Evolutionary conservation across 2,797 vertebrate species (phyloP).

Genomic region (Zenarchopterus dispar): DNA sequence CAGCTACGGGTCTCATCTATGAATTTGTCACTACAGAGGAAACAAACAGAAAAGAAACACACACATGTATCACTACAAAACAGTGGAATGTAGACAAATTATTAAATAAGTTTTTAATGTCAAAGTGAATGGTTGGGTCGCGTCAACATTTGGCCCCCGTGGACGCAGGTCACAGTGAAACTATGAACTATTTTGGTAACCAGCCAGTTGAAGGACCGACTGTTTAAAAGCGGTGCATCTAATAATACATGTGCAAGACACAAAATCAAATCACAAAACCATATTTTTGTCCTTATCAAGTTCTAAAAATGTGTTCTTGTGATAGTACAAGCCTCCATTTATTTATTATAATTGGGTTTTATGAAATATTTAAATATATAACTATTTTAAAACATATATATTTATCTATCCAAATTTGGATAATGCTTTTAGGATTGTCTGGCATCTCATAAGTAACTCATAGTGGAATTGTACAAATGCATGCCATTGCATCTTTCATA

Average conservation of each 20-base stretch:
- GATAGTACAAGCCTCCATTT: background rate
- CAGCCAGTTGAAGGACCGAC: no score
- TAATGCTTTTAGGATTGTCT: background rate
- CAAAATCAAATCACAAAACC: constrained; percentile 2
- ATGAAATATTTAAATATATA: background rate
- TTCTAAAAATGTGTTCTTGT: background rate
- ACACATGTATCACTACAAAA: no score
- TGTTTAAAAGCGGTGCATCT: background rate
- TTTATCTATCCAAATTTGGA: background rate
- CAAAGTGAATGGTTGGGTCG: no score
- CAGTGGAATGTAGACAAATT: no score
- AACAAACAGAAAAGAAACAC: background rate
- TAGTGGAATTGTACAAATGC: background rate
- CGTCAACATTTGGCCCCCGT: no score
- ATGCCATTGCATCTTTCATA: background rate
- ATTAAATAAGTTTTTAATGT: no score
- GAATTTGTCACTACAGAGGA: background rate
- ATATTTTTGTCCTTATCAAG: background rate
- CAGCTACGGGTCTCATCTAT: background rate
- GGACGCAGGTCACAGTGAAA: no score
- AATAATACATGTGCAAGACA: constrained; percentile 11
- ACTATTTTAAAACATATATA: background rate
- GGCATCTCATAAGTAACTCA: constrained; percentile 27
- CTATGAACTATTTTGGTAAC: no score
- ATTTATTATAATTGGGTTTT: background rate